Evolutionary conservation across 2,888 invertebrate species (phyloP).

Genomic region (Tanaodytes sp.): DNA sequence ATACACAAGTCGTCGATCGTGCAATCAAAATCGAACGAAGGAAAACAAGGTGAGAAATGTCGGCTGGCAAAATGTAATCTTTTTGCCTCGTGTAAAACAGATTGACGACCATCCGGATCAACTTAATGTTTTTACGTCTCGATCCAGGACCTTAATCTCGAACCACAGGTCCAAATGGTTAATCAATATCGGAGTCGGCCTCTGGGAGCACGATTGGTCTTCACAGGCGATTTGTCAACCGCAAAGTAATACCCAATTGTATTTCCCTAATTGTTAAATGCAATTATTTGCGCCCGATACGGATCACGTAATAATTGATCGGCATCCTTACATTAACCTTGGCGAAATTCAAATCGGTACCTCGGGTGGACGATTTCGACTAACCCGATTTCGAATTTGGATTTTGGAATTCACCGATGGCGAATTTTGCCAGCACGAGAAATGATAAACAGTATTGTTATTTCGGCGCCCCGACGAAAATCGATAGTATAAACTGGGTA

Average conservation of each 20-base stretch:
- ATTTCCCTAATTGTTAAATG: slow-evolving; percentile 33
- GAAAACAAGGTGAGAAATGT: background rate
- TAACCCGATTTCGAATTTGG: too few relatives aligned
- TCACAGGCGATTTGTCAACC: slow-evolving; percentile 45
- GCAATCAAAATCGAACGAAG: background rate
- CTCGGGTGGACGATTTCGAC: too few relatives aligned
- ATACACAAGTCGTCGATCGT: too few relatives aligned
- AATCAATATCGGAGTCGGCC: slow-evolving; percentile 43
- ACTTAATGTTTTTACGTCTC: slow-evolving; percentile 33
- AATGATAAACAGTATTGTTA: too few relatives aligned
- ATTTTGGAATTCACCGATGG: too few relatives aligned
- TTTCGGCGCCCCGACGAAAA: too few relatives aligned
- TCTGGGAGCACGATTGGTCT: slow-evolving; percentile 39
- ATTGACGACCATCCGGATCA: slow-evolving; percentile 7
- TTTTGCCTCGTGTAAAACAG: background rate
- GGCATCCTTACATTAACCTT: too few relatives aligned
- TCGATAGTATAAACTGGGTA: too few relatives aligned
- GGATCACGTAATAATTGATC: slow-evolving; percentile 7
- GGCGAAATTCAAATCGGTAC: too few relatives aligned
- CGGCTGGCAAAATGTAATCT: background rate
- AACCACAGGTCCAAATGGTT: slow-evolving; percentile 36
- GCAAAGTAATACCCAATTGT: slow-evolving; percentile 32
- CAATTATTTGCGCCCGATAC: slow-evolving; percentile 31
- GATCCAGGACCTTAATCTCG: slow-evolving; percentile 34
- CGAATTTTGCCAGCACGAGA: too few relatives aligned